Percentiles rank a stretch among this genome's conserved stretches.
Evolutionary conservation across 2,113 vertebrate species (phyloP).

Genomic region (Tympanuchus pallidicinctus): DNA sequence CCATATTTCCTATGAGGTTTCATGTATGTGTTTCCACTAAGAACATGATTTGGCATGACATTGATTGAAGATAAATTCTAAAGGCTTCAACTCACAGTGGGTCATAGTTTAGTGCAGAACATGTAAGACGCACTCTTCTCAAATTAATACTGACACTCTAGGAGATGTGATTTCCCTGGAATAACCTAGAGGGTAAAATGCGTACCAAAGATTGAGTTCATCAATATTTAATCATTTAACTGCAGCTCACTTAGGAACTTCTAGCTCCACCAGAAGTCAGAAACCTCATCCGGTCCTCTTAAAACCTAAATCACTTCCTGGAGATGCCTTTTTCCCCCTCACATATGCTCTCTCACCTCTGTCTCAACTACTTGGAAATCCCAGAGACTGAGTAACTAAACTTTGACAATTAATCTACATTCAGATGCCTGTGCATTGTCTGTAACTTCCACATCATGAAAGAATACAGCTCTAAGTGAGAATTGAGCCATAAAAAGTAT

Average conservation of each 20-base stretch:
- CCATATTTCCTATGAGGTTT: neutral
- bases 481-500: neutral
- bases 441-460: neutral
- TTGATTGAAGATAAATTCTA: neutral
- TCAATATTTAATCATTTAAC: neutral
- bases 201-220: neutral
- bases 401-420: neutral
- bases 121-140: neutral
- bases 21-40: neutral
- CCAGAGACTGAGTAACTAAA: neutral
- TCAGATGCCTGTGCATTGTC: neutral
- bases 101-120: neutral
- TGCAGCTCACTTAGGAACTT: neutral
- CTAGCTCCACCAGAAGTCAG: neutral
- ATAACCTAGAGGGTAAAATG: neutral
- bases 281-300: neutral
- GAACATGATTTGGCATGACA: neutral
- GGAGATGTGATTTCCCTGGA: neutral
- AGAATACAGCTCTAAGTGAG: neutral
- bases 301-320: neutral
- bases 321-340: neutral
- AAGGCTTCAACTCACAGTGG: neutral
- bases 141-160: neutral
- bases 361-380: neutral
- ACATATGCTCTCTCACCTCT: neutral